Evolutionary conservation across 2,888 invertebrate genomes (phyloP), one percentile per base, ranked within the genome.

Genomic region (Bursaphelenchus okinawaensis): DNA sequence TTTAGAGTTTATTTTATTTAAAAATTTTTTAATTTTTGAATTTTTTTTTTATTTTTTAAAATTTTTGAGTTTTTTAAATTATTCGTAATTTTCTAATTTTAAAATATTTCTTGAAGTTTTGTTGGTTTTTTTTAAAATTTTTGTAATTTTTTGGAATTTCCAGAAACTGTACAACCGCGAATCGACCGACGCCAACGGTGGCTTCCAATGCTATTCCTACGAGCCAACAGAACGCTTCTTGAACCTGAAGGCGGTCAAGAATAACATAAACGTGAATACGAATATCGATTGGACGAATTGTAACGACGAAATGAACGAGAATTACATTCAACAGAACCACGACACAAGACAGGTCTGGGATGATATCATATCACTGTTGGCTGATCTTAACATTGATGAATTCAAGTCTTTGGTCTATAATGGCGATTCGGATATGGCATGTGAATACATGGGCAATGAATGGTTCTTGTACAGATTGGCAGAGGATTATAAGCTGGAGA

Each of bases 381-480:
- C 31, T 3, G 27, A 26, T 6, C 22, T 55, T 26, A 22, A 29
- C 3, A 27, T 24, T 56, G 52, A 40, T 7, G 8, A 52, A 19
- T 51, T 65, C n/a, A 27, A 61, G 27, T 27, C 71, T 7, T 63
- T 78, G 54, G 74, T 78, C 62, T 78, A 78, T 65, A 78, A 78
- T 63, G 78, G 78, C 61, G 78, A 78, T 57, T 77, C 71, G 19
- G 78, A 78, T 55, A 78, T 78, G 78, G 76, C 75, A 50, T 77
- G 77, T 40, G 75, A 76, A 55, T 67, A 67, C 23, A 40, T 76
- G 16, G 78, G 77, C 52, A 76, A 78, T 62, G 71, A 78, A 64
- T 78, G 78, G 79, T 79, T 79, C 66, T 75, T 78, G 40, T 75
- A 79, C 56, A 12, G 40, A n/a, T 40, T n/a, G n/a, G n/a, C n/a